These are phyloP conservation scores for Heterotis niloticus DNA, from an alignment of 2,113 vertebrate species.

Conservation along the genomic window DNA sequence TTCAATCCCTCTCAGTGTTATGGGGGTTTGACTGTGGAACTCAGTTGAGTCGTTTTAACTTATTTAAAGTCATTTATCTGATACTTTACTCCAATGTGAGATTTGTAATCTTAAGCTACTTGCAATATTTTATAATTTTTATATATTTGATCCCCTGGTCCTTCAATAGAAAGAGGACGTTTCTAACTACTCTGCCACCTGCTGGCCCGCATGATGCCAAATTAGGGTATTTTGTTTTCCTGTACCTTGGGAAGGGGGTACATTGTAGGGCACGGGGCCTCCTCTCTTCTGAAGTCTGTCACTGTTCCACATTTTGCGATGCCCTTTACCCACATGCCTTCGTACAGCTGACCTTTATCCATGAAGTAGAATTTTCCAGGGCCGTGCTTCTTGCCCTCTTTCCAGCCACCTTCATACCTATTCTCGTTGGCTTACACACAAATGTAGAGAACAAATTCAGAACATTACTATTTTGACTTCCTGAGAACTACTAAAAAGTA, in stretches of 20 bases:
- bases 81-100: too few relatives aligned
- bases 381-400: constrained; percentile 77
- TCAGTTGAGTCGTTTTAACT: too few relatives aligned
- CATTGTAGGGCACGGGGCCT: constrained; percentile 60
- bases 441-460: background rate
- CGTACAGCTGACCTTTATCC: constrained; percentile 75
- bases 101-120: too few relatives aligned
- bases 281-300: constrained; percentile 66
- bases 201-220: background rate
- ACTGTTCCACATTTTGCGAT: constrained; percentile 78
- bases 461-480: background rate
- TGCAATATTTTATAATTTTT: too few relatives aligned
- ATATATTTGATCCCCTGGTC: too few relatives aligned
- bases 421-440: constrained; percentile 68
- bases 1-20: too few relatives aligned
- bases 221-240: background rate
- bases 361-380: constrained; percentile 71
- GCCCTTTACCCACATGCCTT: constrained; percentile 79
- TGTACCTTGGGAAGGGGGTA: constrained; percentile 83
- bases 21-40: too few relatives aligned
- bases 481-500: too few relatives aligned
- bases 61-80: too few relatives aligned
- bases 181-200: background rate
- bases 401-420: constrained; percentile 80
- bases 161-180: background rate